These are phyloP conservation scores for Cataglyphis cursor DNA, from an alignment of 2,888 invertebrate genomes.

Conservation along the genomic window DNA sequence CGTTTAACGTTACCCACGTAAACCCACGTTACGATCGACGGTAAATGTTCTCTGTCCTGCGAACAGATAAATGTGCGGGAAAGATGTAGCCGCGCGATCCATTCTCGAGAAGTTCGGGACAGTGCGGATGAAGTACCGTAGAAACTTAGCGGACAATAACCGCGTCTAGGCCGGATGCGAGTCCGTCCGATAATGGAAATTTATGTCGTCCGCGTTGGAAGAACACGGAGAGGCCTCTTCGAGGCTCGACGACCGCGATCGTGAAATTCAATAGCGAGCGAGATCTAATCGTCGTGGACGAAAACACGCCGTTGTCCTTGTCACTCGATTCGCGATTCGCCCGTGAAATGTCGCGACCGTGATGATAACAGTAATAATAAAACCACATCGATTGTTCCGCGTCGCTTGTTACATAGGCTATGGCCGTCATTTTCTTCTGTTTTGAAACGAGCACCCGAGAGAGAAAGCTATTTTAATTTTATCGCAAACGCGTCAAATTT, in stretches of 20 bases:
- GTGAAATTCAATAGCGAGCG: constrained; percentile 73
- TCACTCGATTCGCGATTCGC: constrained; percentile 60
- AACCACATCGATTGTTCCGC: constrained; percentile 52
- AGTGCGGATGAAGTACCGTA: neutral
- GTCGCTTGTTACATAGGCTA: constrained; percentile 8
- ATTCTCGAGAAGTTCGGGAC: constrained; percentile 19
- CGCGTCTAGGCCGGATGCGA: constrained; percentile 74
- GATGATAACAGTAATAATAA: constrained; percentile 55
- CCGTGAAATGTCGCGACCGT: constrained; percentile 42
- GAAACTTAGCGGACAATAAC: constrained; percentile 70
- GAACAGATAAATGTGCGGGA: constrained; percentile 35
- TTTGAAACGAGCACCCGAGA: neutral
- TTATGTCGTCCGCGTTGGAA: constrained; percentile 70
- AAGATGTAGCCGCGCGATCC: constrained; percentile 15
- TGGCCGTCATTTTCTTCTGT: constrained; percentile 25
- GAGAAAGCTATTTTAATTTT: neutral
- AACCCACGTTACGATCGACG: constrained; percentile 6
- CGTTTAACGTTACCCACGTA: neutral
- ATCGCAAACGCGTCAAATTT: neutral
- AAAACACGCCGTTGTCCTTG: constrained; percentile 53
- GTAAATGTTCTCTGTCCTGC: constrained; percentile 10
- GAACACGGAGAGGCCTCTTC: constrained; percentile 26
- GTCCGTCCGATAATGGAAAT: constrained; percentile 78
- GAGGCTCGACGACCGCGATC: constrained; percentile 47
- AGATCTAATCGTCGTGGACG: constrained; percentile 68